Base-by-base conservation (phyloP, 2,113 vertebrate species). In the Xenopus borealis region DNA sequence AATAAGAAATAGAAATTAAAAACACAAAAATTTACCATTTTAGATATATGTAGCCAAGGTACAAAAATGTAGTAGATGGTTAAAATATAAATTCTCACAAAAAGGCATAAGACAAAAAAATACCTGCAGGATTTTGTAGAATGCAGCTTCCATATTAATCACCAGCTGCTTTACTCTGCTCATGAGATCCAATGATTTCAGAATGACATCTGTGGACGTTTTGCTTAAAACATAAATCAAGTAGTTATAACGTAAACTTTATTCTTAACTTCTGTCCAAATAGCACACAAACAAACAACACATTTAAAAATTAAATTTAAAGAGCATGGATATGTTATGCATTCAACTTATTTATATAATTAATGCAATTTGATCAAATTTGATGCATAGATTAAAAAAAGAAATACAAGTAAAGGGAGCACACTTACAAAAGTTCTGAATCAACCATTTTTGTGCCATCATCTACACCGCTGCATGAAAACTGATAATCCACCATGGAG, bases 111-210 rank as follows among this genome's bases (percentile, higher is more conserved):
- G n/a, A n/a, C n/a, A 27, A 27, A 20, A 65, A 27, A 2, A 19
- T 84, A 98, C 97, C 95, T 98, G 97, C 52, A 99, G 83, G 75
- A 94, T 88, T 86, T 93, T 94, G 90, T 97, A 98, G 86, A 98
- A 98, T 79, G 91, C 92, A 59, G 94, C 94, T 89, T 98, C 97
- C 95, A 98, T 98, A 82, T 93, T 92, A 72, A 91, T 84, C 79
- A 96, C 89, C 53, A 94, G 84, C 12, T 94, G 94, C 30, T 93
- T 95, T 81, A 98, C 85, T 81, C 87, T 94, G 80, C 94, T 97
- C 97, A 99, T 98, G 63, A 99, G 82, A 83, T 94, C 92, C 83
- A 99, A 87, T 0, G 86, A 93, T 89, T 92, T 96, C 82, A 99
- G 87, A 83, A 98, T 85, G 65, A 93, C 88, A 79, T 94, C 93